phyloP scores from a whole-genome alignment of 2,797 vertebrate species.

The Leuciscus waleckii region DNA sequence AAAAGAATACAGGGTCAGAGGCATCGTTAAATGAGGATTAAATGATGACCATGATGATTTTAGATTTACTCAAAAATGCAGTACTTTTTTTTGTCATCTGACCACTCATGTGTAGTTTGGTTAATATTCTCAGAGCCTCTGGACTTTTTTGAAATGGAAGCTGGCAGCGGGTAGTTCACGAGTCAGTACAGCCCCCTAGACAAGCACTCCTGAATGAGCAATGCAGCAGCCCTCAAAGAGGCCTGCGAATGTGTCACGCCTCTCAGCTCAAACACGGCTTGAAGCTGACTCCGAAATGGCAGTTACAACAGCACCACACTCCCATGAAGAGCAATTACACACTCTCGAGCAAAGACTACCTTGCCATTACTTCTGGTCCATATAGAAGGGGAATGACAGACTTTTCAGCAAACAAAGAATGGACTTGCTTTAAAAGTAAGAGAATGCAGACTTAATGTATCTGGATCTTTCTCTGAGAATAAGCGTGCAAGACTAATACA shows the following conservation, averaged over 20 bases:
- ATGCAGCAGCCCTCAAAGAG: conserved; percentile 34
- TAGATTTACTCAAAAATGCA: neutral
- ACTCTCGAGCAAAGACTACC: conserved; percentile 38
- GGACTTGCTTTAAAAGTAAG: neutral
- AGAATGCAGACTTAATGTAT: conserved; percentile 7
- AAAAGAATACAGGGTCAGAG: neutral
- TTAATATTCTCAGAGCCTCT: conserved; percentile 14
- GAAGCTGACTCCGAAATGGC: conserved; percentile 38
- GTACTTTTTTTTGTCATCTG: conserved; percentile 13
- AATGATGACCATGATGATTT: conserved; percentile 12
- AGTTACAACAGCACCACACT: conserved; percentile 59
- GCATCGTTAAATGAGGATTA: neutral
- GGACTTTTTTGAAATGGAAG: neutral
- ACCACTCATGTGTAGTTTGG: neutral
- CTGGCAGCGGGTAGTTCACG: conserved; percentile 3
- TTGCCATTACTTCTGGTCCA: conserved; percentile 34
- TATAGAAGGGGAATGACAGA: conserved; percentile 17
- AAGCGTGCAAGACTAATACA: neutral
- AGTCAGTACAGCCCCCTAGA: conserved; percentile 34
- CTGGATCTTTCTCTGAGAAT: conserved; percentile 21
- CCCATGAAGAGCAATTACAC: conserved; percentile 71
- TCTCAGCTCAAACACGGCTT: conserved; percentile 40
- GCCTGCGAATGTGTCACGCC: conserved; percentile 32
- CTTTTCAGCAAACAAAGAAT: conserved; percentile 19
- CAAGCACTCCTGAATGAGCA: conserved; percentile 23